These are phyloP conservation scores for Incurvaria masculella DNA, from an alignment of 2,888 invertebrate genomes.

Conservation along the genomic window DNA sequence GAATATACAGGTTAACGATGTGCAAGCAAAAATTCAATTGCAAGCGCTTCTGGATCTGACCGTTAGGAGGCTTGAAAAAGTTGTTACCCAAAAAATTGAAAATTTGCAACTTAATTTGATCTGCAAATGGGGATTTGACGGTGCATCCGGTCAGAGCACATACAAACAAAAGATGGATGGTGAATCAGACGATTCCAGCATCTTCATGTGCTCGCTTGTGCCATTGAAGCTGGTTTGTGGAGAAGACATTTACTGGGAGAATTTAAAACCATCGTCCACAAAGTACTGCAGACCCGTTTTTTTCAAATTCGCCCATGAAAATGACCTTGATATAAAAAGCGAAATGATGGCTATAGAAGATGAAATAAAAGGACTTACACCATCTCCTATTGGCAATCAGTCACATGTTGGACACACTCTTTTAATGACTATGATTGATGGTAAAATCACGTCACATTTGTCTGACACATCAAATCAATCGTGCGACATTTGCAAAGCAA, in stretches of 20 bases:
- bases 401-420: conserved; percentile 11
- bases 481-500: conserved; percentile 14
- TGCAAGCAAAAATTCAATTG: background rate
- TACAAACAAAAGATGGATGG: conserved; percentile 12
- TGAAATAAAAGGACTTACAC: conserved; percentile 6
- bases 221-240: conserved; percentile 8
- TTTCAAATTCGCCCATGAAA: conserved; percentile 3
- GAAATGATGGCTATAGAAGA: conserved; percentile 12
- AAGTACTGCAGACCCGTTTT: conserved; percentile 11
- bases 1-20: background rate
- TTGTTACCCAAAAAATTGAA: background rate
- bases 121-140: conserved; percentile 13
- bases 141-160: conserved; percentile 11
- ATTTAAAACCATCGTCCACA: conserved; percentile 12
- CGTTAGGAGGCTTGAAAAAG: conserved; percentile 2
- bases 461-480: conserved; percentile 9
- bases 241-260: conserved; percentile 10
- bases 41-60: conserved; percentile 2
- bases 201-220: conserved; percentile 11
- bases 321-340: conserved; percentile 2
- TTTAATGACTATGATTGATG: conserved; percentile 17
- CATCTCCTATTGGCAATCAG: conserved; percentile 7
- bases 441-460: conserved; percentile 17
- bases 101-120: conserved; percentile 2
- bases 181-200: conserved; percentile 5